Percentiles rank a stretch among this genome's conserved stretches.
Evolutionary conservation across 37 sponge, comb jelly and placozoan species (phyloP).

Genomic region (Cladorhizidae sp.): DNA sequence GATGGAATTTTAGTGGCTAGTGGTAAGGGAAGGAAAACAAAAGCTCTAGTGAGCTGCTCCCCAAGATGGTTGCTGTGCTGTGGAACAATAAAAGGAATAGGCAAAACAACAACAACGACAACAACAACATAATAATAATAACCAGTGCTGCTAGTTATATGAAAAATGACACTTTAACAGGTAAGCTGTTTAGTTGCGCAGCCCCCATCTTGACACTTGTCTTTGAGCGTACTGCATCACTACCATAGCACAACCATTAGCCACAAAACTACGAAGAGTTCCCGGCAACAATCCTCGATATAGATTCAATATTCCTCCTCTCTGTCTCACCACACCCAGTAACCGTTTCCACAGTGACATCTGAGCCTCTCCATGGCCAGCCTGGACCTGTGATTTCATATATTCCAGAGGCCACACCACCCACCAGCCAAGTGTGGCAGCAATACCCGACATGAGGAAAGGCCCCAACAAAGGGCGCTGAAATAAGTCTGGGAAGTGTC

Average conservation of each 20-base stretch:
- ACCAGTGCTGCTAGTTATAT: too few relatives aligned
- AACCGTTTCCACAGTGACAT: conserved; percentile 63
- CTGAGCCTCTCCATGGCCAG: conserved; percentile 73
- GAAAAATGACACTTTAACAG: too few relatives aligned
- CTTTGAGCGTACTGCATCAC: conserved; percentile 95
- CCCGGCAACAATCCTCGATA: conserved; percentile 97
- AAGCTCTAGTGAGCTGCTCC: too few relatives aligned
- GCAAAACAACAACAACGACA: too few relatives aligned
- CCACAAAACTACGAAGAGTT: conserved; percentile 93
- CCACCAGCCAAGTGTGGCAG: conserved; percentile 98
- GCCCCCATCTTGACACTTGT: conserved; percentile 85
- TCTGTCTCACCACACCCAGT: conserved; percentile 67
- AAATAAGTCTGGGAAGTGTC: conserved; percentile 78
- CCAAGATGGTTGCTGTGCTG: too few relatives aligned
- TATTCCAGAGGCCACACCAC: conserved; percentile 98
- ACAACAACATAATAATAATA: too few relatives aligned
- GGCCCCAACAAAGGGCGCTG: conserved; percentile 79
- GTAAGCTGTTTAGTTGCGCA: conserved; percentile 13
- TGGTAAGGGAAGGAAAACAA: too few relatives aligned
- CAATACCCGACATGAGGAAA: conserved; percentile 87
- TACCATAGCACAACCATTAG: conserved; percentile 96
- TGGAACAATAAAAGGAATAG: too few relatives aligned
- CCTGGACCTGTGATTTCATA: conserved; percentile 98
- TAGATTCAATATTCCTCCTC: conserved; percentile 84
- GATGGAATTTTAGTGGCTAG: too few relatives aligned